Evolutionary conservation across 2,113 vertebrate genomes (phyloP), one percentile per base, ranked within the genome.

Genomic region (Rostratula benghalensis): DNA sequence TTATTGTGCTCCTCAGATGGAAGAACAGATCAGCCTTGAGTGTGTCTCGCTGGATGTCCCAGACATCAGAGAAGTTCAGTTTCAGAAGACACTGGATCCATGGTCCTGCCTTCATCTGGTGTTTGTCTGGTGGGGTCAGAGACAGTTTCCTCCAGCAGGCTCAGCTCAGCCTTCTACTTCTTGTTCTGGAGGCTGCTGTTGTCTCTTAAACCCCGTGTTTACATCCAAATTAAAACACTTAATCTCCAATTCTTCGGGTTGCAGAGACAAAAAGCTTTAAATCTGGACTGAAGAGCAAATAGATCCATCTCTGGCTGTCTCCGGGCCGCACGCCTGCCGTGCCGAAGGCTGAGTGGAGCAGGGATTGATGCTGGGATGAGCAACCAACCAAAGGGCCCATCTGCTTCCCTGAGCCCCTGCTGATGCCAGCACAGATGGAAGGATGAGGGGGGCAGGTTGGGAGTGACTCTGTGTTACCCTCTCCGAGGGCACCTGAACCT

Each of bases 301-400:
- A 68, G 33, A 74, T 77, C 20, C 20, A n/a, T 54, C 79, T 73
- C 33, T 4, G 2, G 16, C 76, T 70, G 60, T 31, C 51, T 83
- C 54, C 3, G 1, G 46, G 45, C 67, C 43, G 71, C 43, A 31
- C 1, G 6, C 10, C 1, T 30, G 78, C n/a, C 15, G 31, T 46
- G 46, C 11, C 4, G 2, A 31, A 13, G 0, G 76, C 65, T 30
- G 7, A 50, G 46, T 1, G 0, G 50, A 50, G 54, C 0, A 0
- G 56, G 21, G 21, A 10, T 11, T 9, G 48, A 3, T 33, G 48
- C 30, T 68, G n/a, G 21, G n/a, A 17, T 3, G 5, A 78, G 51
- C 5, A 43, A 64, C 28, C 3, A 1, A 9, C 31, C 13, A 0
- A 18, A 76, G 78, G 7, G 33, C 21, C 56, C 85, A 25, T 24